Evolutionary conservation across 2,888 invertebrate species (phyloP), one percentile per base, ranked within the genome.

Genomic region (Alsophila aescularia): DNA sequence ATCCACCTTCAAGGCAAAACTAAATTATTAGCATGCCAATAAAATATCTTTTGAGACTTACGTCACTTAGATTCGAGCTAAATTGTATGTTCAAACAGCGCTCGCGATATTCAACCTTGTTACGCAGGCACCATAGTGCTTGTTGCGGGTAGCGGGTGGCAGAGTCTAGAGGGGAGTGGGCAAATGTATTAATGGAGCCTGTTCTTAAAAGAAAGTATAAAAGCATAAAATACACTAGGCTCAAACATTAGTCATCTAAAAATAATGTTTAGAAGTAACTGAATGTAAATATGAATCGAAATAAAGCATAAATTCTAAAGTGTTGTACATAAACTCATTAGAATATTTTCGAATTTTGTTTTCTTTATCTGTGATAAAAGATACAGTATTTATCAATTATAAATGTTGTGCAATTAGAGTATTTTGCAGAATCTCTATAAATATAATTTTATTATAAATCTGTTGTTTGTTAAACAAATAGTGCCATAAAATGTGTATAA

Each of bases 241-340:
- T 32, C 6, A 6, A 32, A 56, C 66, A 66, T 69, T 67, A 63
- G 53, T 66, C 69, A 56, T 72, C 66, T 71, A 73, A 66, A 67
- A 63, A 64, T 61, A 52, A 21, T 24, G 5, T 24, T 67, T 77
- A 77, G 75, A 54, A 50, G 49, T 75, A 73, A 69, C 62, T 61
- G 71, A 75, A 67, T 86, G 85, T 85, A 85, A 73, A 88, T 87
- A 86, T 77, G 64, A 83, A 67, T 79, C 70, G 36, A 69, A 73
- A 68, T 79, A 78, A 89, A 89, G 87, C 90, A 89, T 86, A 76
- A 80, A 90, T 91, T 90, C 89, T 90, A 90, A 90, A 91, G 75
- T 79, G 68, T 77, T 88, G 87, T 90, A 88, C 59, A 87, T 87
- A 87, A 74, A 79, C 71, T 73, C 70, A 78, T 72, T 78, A 77